phyloP scores from a whole-genome alignment of 1,140 invertebrate genomes.

The Heliconius himera region DNA sequence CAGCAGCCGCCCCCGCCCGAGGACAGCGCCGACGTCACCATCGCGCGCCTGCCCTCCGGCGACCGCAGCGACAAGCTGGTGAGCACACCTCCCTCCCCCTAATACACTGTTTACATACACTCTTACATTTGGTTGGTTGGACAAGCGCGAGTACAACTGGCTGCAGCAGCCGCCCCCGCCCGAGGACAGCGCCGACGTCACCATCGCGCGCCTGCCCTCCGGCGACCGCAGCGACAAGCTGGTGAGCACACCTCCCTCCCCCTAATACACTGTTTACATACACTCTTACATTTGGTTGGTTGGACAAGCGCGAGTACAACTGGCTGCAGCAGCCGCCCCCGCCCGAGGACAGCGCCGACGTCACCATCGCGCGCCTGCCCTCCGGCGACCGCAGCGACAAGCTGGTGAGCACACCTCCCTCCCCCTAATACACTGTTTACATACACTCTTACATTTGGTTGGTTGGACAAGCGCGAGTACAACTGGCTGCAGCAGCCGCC shows the following conservation, averaged over 20 bases:
- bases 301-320: slow-evolving; percentile 93
- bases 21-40: slow-evolving; percentile 90
- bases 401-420: background rate
- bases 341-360: slow-evolving; percentile 92
- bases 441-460: no score
- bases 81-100: no score
- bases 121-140: no score
- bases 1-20: slow-evolving; percentile 93
- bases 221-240: slow-evolving; percentile 74
- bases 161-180: slow-evolving; percentile 94
- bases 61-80: slow-evolving; percentile 48
- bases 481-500: slow-evolving; percentile 96
- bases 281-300: slow-evolving; percentile 47
- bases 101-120: no score
- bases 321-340: slow-evolving; percentile 95
- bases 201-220: slow-evolving; percentile 90
- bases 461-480: no score
- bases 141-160: slow-evolving; percentile 94
- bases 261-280: no score
- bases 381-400: slow-evolving; percentile 82
- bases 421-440: no score
- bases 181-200: slow-evolving; percentile 91
- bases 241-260: background rate
- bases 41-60: slow-evolving; percentile 90
- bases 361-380: slow-evolving; percentile 89